These are phyloP conservation scores for Glaucopsyche alexis DNA, from an alignment of 2,888 invertebrate species.

Conservation along the genomic window DNA sequence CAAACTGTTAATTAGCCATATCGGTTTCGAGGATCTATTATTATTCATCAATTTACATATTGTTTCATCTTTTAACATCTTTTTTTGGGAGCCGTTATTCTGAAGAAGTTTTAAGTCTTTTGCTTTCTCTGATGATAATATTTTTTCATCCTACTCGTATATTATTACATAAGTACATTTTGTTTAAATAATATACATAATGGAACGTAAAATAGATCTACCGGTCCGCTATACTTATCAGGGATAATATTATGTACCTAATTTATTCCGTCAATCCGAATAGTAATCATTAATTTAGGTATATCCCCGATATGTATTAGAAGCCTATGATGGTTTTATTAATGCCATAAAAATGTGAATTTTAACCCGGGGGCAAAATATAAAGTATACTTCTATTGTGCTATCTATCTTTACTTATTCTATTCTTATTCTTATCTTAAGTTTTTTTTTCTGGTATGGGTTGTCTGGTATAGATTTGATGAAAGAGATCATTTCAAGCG, in stretches of 20 bases:
- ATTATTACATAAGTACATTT: too few relatives aligned
- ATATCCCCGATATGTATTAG: background rate
- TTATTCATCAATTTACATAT: conserved; percentile 21
- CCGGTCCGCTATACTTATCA: background rate
- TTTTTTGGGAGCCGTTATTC: background rate
- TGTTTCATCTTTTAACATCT: background rate
- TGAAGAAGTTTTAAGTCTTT: background rate
- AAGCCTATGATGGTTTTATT: too few relatives aligned
- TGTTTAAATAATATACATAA: too few relatives aligned
- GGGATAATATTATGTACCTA: background rate
- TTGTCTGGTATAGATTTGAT: too few relatives aligned
- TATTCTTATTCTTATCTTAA: too few relatives aligned
- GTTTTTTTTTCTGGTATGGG: too few relatives aligned
- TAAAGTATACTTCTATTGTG: too few relatives aligned
- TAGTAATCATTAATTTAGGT: background rate
- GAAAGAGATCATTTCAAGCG: too few relatives aligned
- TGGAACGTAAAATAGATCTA: too few relatives aligned
- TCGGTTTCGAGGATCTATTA: conserved; percentile 44
- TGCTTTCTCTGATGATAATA: background rate
- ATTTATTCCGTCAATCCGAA: background rate
- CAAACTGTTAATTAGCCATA: conserved; percentile 60
- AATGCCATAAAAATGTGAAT: too few relatives aligned
- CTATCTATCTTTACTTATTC: too few relatives aligned
- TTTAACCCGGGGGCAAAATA: too few relatives aligned
- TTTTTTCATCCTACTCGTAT: background rate